Evolutionary conservation across 23 tunicate genomes (phyloP).

Genomic region (Botrylloides violaceus): DNA sequence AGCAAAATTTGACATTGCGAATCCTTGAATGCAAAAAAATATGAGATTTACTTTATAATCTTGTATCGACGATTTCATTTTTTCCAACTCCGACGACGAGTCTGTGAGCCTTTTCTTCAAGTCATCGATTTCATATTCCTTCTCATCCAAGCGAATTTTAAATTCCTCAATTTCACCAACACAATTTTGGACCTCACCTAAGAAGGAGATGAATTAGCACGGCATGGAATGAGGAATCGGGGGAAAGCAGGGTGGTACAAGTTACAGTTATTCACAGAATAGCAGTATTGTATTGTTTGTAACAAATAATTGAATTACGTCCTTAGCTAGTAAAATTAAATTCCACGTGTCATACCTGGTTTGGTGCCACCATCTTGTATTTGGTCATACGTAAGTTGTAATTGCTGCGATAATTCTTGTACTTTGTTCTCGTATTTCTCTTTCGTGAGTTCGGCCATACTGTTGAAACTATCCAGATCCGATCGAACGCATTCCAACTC

Average conservation of each 20-base stretch:
- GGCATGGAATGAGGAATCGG: too few relatives aligned
- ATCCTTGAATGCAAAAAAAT: too few relatives aligned
- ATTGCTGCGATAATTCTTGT: slow-evolving; percentile 1
- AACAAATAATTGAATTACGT: too few relatives aligned
- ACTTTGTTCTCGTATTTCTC: slow-evolving; percentile 14
- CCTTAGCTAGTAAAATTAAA: too few relatives aligned
- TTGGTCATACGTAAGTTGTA: slow-evolving; percentile 7
- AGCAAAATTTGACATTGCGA: too few relatives aligned
- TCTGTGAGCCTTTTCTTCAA: background rate
- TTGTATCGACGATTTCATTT: background rate
- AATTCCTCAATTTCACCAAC: background rate
- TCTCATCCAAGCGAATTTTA: background rate
- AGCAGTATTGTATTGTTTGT: too few relatives aligned
- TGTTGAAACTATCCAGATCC: slow-evolving; percentile 32
- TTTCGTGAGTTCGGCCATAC: slow-evolving; percentile 27
- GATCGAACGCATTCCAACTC: slow-evolving; percentile 16
- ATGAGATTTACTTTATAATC: background rate
- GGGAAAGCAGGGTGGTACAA: too few relatives aligned
- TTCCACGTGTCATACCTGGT: background rate
- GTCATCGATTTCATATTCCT: slow-evolving; percentile 1
- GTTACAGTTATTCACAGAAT: too few relatives aligned
- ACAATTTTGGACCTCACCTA: background rate
- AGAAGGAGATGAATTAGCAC: too few relatives aligned
- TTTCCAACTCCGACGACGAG: background rate
- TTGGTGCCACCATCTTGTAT: background rate